Evolutionary conservation across 37 sponge, comb jelly and placozoan genomes (phyloP), one percentile per base, ranked within the genome.

Genomic region (Beroe ovata): DNA sequence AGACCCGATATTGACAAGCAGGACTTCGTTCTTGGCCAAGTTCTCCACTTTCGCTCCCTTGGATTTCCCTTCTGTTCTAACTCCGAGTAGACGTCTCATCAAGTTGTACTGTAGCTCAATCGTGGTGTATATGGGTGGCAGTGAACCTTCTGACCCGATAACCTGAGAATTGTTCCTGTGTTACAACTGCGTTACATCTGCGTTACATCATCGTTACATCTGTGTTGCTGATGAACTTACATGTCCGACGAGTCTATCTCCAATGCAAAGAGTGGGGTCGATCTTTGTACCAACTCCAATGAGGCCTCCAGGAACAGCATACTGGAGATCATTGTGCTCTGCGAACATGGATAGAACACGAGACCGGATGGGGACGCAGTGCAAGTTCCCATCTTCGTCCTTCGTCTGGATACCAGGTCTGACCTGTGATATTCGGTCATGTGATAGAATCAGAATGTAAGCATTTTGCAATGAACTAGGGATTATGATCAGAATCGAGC

Each of bases 1-100:
- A 0, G 98, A 97, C 32, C 98, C 98, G 59, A 97, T 97, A 92
- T 97, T 97, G 21, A 97, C 98, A 93, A 97, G 93, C 71, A 97
- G 63, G 2, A 94, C 94, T 60, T 97, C 98, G 89, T 92, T 94
- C 89, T 92, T 92, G 40, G 91, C 89, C 69, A 97, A 69, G 59
- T 94, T 95, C 72, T 91, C 64, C 4, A 97, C 94, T 92, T 94
- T 97, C 16, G 98, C 98, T 60, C 95, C 98, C 64, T 92, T 92
- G 92, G 94, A 93, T 89, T 95, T 94, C 66, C 95, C 98, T 63
- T 97, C 98, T 14, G 93, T 95, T 60, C 98, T 77, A 0, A 97
- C 98, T 36, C 98, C 98, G 28, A 97, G 89, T 32, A 97, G 64
- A 0, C 98, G 88, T 39, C 94, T 64, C 38, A 97, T 84, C 11